Evolutionary conservation across 2,797 vertebrate genomes (phyloP).

Genomic region (Protosalanx chinensis): DNA sequence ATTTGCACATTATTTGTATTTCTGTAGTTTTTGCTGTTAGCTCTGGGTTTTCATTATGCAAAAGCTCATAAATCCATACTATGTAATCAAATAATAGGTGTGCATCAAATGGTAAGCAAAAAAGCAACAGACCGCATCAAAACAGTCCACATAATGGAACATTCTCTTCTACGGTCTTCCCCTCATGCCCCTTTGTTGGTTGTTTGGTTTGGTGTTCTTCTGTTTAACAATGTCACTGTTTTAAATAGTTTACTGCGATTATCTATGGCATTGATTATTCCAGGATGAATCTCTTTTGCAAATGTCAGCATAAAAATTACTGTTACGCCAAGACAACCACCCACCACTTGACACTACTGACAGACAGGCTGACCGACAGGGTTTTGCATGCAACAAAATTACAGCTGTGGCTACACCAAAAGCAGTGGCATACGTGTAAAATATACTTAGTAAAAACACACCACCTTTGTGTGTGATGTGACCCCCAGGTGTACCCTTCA

Average conservation of each 20-base stretch:
- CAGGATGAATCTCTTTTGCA: slow-evolving; percentile 23
- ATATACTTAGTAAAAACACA: too few relatives aligned
- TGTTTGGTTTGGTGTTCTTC: not conserved
- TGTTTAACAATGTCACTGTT: not conserved
- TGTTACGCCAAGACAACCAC: slow-evolving; percentile 3
- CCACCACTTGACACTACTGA: not conserved
- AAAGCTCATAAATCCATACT: not conserved
- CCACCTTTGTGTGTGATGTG: not conserved
- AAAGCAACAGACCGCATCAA: not conserved
- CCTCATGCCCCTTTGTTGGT: not conserved
- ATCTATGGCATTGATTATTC: slow-evolving; percentile 11
- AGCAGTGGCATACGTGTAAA: too few relatives aligned
- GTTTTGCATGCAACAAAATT: not conserved
- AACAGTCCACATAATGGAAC: not conserved
- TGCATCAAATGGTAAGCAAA: not conserved
- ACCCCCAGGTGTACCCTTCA: slow-evolving; percentile 86
- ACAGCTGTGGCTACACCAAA: too few relatives aligned
- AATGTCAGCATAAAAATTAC: slow-evolving; percentile 30
- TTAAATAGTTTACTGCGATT: not conserved
- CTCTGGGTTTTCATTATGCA: not conserved
- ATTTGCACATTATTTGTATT: not conserved
- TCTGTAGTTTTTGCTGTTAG: not conserved
- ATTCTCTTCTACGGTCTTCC: too few relatives aligned
- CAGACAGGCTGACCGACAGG: not conserved
- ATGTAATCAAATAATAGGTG: not conserved